Conservation (phyloP, 2,797 vertebrate genomes). For the Margarornis squamiger region DNA sequence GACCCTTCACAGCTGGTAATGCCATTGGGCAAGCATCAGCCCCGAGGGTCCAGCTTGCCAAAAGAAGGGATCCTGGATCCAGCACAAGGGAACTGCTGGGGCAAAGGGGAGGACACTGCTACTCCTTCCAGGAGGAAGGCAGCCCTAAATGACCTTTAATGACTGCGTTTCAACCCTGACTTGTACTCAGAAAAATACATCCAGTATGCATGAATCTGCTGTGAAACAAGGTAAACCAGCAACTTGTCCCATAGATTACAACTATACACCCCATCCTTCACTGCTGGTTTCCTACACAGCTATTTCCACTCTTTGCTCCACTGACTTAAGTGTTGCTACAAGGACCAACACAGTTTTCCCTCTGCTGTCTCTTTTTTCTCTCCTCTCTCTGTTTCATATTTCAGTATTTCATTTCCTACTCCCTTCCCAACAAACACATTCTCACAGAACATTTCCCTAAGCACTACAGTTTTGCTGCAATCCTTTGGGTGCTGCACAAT, state of each 20-base stretch:
- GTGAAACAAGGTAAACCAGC: background rate
- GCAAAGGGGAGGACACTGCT: background rate
- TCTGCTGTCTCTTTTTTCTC: background rate
- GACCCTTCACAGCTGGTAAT: background rate
- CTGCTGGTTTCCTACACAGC: background rate
- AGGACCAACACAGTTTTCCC: background rate
- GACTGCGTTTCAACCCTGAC: background rate
- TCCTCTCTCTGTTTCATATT: background rate
- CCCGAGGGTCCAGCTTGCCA: background rate
- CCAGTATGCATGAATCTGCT: background rate
- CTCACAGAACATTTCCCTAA: background rate
- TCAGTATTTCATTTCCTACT: background rate
- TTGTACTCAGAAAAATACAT: background rate
- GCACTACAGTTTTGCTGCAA: background rate
- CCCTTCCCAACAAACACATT: background rate
- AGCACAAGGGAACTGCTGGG: background rate
- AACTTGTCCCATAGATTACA: fast-evolving
- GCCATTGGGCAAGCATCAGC: background rate
- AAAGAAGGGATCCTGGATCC: background rate
- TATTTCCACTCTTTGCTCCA: background rate
- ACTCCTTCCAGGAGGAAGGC: background rate
- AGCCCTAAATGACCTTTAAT: background rate
- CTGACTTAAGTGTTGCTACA: background rate
- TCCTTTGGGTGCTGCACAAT: background rate
- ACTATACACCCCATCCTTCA: background rate